Conservation (phyloP, 2,113 vertebrate genomes). For the Pyxicephalus adspersus region DNA sequence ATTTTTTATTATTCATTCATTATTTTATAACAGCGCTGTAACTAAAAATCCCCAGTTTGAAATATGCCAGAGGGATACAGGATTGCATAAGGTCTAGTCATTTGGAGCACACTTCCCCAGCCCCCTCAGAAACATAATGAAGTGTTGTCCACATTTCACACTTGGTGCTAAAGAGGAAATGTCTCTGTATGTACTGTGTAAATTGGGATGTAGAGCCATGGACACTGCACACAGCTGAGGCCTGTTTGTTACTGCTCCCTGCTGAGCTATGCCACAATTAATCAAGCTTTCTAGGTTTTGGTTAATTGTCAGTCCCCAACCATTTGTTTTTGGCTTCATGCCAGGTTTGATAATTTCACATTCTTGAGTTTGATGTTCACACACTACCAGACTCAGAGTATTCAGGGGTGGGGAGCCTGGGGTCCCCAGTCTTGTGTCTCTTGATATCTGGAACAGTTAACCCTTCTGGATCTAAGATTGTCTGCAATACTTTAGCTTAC, state of each 20-base stretch:
- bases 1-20: background rate
- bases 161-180: conserved; percentile 62
- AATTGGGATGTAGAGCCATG: conserved; percentile 62
- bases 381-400: conserved; percentile 70
- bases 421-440: conserved; percentile 71
- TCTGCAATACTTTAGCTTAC: background rate
- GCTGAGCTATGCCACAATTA: conserved; percentile 77
- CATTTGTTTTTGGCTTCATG: conserved; percentile 75
- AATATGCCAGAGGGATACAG: conserved; percentile 17
- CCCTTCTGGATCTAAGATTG: background rate
- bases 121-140: conserved; percentile 48
- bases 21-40: background rate
- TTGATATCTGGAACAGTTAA: conserved; percentile 61
- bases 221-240: conserved; percentile 62
- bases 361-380: conserved; percentile 71
- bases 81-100: conserved; percentile 52
- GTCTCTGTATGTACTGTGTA: conserved; percentile 63
- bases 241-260: conserved; percentile 66
- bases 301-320: conserved; percentile 79
- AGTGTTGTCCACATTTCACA: conserved; percentile 55
- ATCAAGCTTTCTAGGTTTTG: conserved; percentile 81
- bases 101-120: conserved; percentile 44
- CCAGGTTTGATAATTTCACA: conserved; percentile 79
- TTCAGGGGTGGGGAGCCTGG: conserved; percentile 66
- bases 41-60: background rate